Percentiles rank a stretch among this genome's conserved stretches.
phyloP scores from a whole-genome alignment of 2,888 invertebrate genomes.

The Augochlorella aurata region DNA sequence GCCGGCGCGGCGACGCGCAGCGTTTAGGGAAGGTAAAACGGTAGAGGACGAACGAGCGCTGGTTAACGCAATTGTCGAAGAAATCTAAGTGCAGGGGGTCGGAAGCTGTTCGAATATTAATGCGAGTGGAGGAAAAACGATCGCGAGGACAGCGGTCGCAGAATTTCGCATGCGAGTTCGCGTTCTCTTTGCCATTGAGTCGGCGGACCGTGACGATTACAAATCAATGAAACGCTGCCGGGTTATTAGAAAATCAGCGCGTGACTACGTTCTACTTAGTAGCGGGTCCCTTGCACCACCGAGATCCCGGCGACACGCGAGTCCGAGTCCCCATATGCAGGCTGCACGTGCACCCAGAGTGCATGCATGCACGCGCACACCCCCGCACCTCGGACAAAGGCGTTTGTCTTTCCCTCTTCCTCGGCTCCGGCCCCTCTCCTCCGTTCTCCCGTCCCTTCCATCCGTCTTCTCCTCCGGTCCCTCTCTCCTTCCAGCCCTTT shows the following conservation, averaged over 20 bases:
- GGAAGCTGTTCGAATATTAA: too few relatives aligned
- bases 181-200: constrained; percentile 30
- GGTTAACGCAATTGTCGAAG: too few relatives aligned
- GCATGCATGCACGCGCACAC: not conserved
- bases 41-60: too few relatives aligned
- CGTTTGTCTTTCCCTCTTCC: constrained; percentile 44
- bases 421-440: constrained; percentile 43
- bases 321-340: constrained; percentile 15
- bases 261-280: constrained; percentile 55
- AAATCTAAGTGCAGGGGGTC: too few relatives aligned
- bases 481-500: constrained; percentile 8
- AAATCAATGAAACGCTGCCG: constrained; percentile 44
- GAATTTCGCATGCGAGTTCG: not conserved
- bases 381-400: constrained; percentile 41
- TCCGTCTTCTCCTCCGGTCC: constrained; percentile 14
- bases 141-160: not conserved
- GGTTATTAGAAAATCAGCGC: constrained; percentile 62
- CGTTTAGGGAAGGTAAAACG: too few relatives aligned
- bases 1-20: not conserved
- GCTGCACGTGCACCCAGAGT: not conserved
- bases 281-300: constrained; percentile 55
- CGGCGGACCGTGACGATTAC: constrained; percentile 45
- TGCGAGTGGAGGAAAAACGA: not conserved
- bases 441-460: constrained; percentile 7
- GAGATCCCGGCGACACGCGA: constrained; percentile 45